Evolutionary conservation across 2,797 vertebrate species (phyloP).

Genomic region (Iguana delicatissima): DNA sequence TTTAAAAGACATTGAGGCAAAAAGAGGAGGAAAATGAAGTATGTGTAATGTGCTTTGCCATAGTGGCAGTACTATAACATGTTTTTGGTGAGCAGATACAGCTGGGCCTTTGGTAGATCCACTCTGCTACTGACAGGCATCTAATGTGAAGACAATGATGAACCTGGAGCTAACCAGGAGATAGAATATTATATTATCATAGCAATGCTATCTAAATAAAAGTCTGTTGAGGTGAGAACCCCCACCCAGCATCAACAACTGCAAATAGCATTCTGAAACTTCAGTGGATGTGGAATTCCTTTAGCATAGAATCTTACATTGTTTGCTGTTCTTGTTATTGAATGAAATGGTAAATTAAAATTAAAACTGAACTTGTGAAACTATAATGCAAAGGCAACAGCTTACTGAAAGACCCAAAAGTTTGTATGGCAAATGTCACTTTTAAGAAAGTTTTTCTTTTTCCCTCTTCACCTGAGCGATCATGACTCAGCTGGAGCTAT

Average conservation of each 20-base stretch:
- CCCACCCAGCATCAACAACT: not conserved
- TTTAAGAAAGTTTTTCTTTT: slow-evolving; percentile 1
- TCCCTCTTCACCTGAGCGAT: not conserved
- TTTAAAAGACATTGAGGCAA: no score
- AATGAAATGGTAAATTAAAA: not conserved
- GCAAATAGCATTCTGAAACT: not conserved
- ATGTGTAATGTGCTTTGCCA: not conserved
- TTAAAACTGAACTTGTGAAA: not conserved
- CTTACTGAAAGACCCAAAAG: not conserved
- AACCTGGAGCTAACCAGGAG: not conserved
- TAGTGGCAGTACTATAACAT: no score
- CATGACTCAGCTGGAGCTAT: not conserved
- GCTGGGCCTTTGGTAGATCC: no score
- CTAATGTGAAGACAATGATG: not conserved
- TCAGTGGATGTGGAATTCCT: not conserved
- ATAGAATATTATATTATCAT: not conserved
- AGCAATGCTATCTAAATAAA: not conserved
- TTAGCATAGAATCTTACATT: not conserved
- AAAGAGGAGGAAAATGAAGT: no score
- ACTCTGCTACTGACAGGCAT: not conserved
- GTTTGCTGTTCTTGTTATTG: not conserved
- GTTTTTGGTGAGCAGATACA: no score
- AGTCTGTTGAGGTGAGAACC: not conserved
- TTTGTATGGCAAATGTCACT: slow-evolving; percentile 31
- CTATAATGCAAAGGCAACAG: not conserved